These are phyloP conservation scores for Paracanthobrama guichenoti DNA, from an alignment of 2,113 vertebrate genomes.

Conservation along the genomic window DNA sequence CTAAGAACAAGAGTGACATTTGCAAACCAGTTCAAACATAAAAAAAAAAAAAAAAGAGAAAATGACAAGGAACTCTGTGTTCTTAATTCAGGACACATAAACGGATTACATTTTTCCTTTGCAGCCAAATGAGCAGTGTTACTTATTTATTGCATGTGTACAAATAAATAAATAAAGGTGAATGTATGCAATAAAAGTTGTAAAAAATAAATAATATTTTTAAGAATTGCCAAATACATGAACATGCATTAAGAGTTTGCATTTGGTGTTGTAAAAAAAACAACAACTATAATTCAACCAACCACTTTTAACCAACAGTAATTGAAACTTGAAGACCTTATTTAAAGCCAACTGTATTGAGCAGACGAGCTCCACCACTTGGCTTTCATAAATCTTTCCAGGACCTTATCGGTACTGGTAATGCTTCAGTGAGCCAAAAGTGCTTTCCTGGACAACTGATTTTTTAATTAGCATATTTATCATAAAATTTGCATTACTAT, in stretches of 20 bases:
- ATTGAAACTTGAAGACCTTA: constrained; percentile 30
- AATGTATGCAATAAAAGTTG: not conserved
- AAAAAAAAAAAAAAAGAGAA: not conserved
- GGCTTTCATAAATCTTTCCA: constrained; percentile 46
- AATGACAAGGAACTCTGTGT: not conserved
- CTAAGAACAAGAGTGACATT: constrained; percentile 48
- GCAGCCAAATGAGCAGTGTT: not conserved
- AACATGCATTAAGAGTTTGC: not conserved
- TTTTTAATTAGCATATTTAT: constrained; percentile 59
- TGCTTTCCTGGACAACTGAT: constrained; percentile 45
- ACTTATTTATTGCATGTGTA: not conserved
- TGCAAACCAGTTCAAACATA: constrained; percentile 24
- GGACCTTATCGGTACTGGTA: constrained; percentile 49
- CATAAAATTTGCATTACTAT: constrained; percentile 35
- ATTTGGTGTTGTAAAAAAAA: not conserved
- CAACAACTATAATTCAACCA: not conserved
- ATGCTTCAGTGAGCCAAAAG: constrained; percentile 39
- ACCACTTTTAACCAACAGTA: not conserved
- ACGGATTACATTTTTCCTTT: not conserved
- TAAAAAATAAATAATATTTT: not conserved
- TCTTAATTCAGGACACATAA: constrained; percentile 1
- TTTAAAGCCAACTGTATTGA: constrained; percentile 40
- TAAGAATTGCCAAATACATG: not conserved
- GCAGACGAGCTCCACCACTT: constrained; percentile 36
- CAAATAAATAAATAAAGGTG: not conserved